Evolutionary conservation across 2,797 vertebrate genomes (phyloP).

Genomic region (Coilia nasus): DNA sequence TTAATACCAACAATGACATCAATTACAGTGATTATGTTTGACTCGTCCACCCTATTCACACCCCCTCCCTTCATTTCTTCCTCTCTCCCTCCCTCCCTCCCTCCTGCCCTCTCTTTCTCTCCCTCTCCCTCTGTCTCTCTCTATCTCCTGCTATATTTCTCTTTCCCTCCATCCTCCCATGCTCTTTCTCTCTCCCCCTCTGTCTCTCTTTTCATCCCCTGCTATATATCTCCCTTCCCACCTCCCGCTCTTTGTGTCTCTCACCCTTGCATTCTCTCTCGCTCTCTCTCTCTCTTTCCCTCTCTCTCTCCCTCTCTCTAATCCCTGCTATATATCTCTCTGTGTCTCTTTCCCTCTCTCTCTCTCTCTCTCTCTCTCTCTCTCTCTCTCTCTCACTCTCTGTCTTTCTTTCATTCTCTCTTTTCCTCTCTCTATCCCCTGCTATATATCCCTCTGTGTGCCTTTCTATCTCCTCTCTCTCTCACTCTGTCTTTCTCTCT

Average conservation of each 20-base stretch:
- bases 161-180: neutral
- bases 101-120: too few species aligned
- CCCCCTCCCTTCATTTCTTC: constrained; percentile 19
- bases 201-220: too few species aligned
- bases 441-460: neutral
- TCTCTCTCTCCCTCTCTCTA: neutral
- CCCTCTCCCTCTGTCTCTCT: neutral
- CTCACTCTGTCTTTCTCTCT: neutral
- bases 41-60: neutral
- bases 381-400: constrained; percentile 30
- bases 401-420: neutral
- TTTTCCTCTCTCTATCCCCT: neutral
- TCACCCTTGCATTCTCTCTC: neutral
- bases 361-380: constrained; percentile 1
- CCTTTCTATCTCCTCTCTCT: constrained; percentile 18
- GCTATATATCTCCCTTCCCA: neutral
- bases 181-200: too few species aligned
- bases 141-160: neutral
- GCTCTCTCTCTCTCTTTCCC: neutral
- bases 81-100: too few species aligned
- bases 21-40: constrained; percentile 33
- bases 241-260: neutral
- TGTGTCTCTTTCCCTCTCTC: neutral
- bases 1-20: constrained; percentile 35
- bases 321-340: neutral